Evolutionary conservation across 2,888 invertebrate genomes (phyloP).

Genomic region (Chrysolina americana): DNA sequence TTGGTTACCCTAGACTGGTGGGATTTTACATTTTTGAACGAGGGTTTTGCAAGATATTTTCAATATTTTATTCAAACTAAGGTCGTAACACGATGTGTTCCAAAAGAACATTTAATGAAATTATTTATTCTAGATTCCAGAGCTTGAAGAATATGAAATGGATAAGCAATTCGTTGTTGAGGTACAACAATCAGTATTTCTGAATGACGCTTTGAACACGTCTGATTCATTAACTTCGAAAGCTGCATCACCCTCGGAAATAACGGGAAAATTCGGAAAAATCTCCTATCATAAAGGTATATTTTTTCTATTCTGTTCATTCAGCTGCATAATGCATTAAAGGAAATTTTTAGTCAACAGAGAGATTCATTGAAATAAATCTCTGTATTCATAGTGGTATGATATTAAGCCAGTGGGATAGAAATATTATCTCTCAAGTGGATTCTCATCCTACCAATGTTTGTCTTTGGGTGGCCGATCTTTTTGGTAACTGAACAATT

Average conservation of each 20-base stretch:
- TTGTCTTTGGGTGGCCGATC: no score
- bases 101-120: neutral
- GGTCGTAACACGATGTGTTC: slow-evolving; percentile 66
- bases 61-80: slow-evolving; percentile 74
- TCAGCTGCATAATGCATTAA: neutral
- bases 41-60: slow-evolving; percentile 83
- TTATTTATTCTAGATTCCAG: slow-evolving; percentile 48
- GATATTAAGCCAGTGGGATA: no score
- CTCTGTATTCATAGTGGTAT: no score
- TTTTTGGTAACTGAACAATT: no score
- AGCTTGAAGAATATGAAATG: slow-evolving; percentile 67
- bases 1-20: slow-evolving; percentile 83
- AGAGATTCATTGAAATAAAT: no score
- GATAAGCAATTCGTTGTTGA: slow-evolving; percentile 80
- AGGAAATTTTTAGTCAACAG: no score
- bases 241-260: slow-evolving; percentile 73
- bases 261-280: slow-evolving; percentile 76
- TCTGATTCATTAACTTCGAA: slow-evolving; percentile 75
- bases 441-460: no score
- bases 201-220: slow-evolving; percentile 72
- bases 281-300: slow-evolving; percentile 68
- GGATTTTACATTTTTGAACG: slow-evolving; percentile 82
- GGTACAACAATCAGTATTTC: slow-evolving; percentile 77
- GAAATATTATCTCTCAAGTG: no score
- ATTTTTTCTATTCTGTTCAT: slow-evolving; percentile 6